Percentiles rank a stretch among this genome's conserved stretches.
Conservation (phyloP, 2,888 invertebrate genomes). For the Andrena fulva region DNA sequence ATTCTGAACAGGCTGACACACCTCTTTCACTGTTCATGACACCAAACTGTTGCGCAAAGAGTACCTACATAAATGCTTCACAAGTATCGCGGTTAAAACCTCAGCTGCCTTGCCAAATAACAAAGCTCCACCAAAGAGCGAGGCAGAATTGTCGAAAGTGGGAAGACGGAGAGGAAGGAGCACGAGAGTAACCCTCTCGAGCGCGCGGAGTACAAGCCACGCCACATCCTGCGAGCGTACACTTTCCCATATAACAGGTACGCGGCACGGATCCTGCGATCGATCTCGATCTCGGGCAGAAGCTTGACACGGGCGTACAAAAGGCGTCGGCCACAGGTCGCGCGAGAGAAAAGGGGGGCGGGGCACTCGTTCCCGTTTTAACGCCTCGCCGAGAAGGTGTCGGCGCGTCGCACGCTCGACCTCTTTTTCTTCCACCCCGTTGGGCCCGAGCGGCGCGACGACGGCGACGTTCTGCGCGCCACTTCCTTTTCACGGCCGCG, state of each 20-base stretch:
- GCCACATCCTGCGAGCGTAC: constrained; percentile 1
- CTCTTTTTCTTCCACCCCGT: constrained; percentile 54
- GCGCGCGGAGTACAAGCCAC: neutral
- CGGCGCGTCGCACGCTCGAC: constrained; percentile 72
- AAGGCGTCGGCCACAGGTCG: constrained; percentile 27
- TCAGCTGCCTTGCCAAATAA: no score
- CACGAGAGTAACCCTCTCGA: neutral
- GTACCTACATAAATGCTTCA: no score
- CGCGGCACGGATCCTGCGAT: constrained; percentile 37
- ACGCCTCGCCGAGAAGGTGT: constrained; percentile 72
- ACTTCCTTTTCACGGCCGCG: constrained; percentile 79
- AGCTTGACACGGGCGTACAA: constrained; percentile 52
- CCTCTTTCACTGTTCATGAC: no score
- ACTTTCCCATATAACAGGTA: constrained; percentile 33
- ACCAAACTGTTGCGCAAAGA: no score
- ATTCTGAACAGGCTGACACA: no score
- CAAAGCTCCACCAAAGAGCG: no score
- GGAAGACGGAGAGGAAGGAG: neutral
- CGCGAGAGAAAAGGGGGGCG: neutral
- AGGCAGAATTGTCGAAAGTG: no score
- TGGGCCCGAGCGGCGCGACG: constrained; percentile 18
- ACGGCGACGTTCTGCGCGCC: constrained; percentile 59
- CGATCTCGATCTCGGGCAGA: constrained; percentile 54
- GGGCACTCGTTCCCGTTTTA: constrained; percentile 52
- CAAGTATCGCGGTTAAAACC: no score